A percentile compares a stretch with the other conserved stretches of the same genome.
Evolutionary conservation across 2,113 vertebrate species (phyloP).

Genomic region (Ibidorhyncha struthersii): DNA sequence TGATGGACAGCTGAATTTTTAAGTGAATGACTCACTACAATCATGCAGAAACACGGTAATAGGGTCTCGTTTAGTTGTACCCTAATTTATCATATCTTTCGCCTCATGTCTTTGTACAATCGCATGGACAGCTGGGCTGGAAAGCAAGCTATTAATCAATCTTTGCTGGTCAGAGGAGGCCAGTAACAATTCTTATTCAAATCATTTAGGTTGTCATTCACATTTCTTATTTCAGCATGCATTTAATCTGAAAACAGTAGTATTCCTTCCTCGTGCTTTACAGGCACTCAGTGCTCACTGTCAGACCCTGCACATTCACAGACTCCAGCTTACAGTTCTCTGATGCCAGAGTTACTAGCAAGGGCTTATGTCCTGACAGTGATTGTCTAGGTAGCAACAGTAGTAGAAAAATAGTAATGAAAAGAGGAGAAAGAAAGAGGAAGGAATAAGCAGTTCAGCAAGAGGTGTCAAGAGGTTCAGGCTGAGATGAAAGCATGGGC

Average conservation of each 20-base stretch:
- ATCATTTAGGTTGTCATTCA: conserved; percentile 19
- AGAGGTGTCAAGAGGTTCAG: background rate
- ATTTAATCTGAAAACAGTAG: background rate
- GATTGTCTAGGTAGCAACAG: background rate
- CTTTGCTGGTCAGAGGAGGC: conserved; percentile 6
- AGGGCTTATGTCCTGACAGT: background rate
- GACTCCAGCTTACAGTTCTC: background rate
- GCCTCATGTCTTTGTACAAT: background rate
- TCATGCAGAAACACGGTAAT: conserved; percentile 36
- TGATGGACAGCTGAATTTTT: conserved; percentile 52
- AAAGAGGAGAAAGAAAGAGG: background rate
- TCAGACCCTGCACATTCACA: background rate
- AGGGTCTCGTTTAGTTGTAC: conserved; percentile 35
- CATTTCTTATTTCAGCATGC: conserved; percentile 7
- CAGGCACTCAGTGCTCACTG: background rate
- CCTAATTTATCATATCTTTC: conserved; percentile 50
- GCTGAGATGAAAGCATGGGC: background rate
- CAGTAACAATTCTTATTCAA: conserved; percentile 47
- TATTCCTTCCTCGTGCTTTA: background rate
- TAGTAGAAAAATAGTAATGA: background rate
- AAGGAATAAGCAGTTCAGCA: background rate
- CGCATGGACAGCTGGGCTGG: conserved; percentile 26
- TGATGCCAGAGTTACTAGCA: background rate
- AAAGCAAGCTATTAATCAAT: conserved; percentile 61
- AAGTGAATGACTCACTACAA: conserved; percentile 54